phyloP scores from a whole-genome alignment of 2,113 vertebrate genomes.

The Mystacornis crossleyi region DNA sequence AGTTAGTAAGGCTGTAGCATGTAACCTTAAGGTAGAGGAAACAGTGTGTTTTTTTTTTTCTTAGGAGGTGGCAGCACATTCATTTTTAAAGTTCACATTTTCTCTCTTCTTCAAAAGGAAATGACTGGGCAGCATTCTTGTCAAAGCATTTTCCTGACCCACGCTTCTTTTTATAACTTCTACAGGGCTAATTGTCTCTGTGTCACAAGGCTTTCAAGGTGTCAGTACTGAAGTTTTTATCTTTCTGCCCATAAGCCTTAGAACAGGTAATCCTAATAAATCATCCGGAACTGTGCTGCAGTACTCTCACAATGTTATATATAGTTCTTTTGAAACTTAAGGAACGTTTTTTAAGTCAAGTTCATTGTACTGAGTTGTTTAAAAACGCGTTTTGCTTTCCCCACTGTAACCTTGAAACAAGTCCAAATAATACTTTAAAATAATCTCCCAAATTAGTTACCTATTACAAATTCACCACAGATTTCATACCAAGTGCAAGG shows the following conservation, averaged over 20 bases:
- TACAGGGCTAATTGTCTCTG: constrained; percentile 29
- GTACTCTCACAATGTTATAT: background rate
- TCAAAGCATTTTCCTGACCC: constrained; percentile 29
- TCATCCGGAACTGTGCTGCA: constrained; percentile 30
- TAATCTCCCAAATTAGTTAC: background rate
- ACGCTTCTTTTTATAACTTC: constrained; percentile 1
- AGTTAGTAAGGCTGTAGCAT: background rate
- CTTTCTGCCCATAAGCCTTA: constrained; percentile 33
- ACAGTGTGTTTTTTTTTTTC: background rate
- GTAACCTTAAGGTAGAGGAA: background rate
- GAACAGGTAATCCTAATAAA: constrained; percentile 52
- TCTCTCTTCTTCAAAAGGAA: background rate
- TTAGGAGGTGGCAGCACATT: background rate
- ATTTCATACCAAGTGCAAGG: background rate
- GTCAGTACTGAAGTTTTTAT: constrained; percentile 46
- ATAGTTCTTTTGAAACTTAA: background rate
- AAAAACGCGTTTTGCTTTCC: background rate
- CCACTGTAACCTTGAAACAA: background rate
- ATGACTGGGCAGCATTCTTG: background rate
- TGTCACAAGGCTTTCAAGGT: constrained; percentile 42
- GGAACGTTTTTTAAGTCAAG: background rate
- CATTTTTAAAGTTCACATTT: constrained; percentile 4
- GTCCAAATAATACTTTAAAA: background rate
- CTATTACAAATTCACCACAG: background rate
- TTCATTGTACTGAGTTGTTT: background rate